Conservation (phyloP, 2,797 vertebrate species). For the Lacerta agilis region DNA sequence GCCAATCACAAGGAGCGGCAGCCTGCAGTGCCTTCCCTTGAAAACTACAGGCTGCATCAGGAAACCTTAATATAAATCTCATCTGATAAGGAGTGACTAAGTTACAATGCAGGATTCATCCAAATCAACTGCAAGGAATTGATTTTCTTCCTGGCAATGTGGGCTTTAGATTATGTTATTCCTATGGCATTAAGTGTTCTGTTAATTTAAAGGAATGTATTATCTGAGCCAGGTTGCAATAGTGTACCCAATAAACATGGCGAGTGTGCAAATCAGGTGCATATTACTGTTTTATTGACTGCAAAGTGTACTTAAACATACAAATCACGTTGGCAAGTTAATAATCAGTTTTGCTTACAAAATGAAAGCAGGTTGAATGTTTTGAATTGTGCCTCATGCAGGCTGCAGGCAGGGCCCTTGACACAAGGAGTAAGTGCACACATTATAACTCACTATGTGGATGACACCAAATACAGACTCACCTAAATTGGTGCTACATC, state of each 20-base stretch:
- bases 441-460: neutral
- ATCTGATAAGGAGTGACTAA: slow-evolving; percentile 75
- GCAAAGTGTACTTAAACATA: slow-evolving; percentile 2
- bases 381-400: neutral
- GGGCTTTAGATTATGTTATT: neutral
- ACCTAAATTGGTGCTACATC: neutral
- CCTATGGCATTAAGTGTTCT: slow-evolving; percentile 48
- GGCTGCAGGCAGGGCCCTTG: neutral
- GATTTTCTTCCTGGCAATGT: slow-evolving; percentile 72
- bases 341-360: slow-evolving; percentile 21
- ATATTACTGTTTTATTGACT: neutral
- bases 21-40: slow-evolving; percentile 73
- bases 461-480: neutral
- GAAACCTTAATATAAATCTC: slow-evolving; percentile 80
- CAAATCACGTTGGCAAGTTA: slow-evolving; percentile 1
- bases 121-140: slow-evolving; percentile 79
- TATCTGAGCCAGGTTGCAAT: slow-evolving; percentile 46
- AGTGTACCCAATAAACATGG: slow-evolving; percentile 38
- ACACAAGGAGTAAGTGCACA: neutral
- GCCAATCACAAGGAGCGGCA: slow-evolving; percentile 79
- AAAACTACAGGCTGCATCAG: slow-evolving; percentile 70
- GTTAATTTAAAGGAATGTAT: slow-evolving; percentile 47
- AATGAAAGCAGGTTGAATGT: neutral
- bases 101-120: slow-evolving; percentile 74
- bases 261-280: slow-evolving; percentile 49